These are phyloP conservation scores for Anoplius nigerrimus DNA, from an alignment of 2,888 invertebrate species.

Conservation along the genomic window DNA sequence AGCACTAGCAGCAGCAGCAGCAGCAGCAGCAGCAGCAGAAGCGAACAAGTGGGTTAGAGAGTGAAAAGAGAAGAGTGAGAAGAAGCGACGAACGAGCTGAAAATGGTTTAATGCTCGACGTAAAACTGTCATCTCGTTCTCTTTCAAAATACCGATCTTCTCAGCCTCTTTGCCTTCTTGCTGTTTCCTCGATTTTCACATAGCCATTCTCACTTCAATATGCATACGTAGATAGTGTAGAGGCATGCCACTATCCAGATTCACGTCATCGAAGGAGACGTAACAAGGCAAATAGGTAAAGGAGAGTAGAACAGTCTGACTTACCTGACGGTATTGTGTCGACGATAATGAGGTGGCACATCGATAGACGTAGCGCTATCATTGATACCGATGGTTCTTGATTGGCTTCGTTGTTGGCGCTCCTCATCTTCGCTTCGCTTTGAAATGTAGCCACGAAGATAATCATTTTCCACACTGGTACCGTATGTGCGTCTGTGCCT, in stretches of 20 bases:
- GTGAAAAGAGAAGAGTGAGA: slow-evolving; percentile 22
- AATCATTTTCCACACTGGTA: slow-evolving; percentile 54
- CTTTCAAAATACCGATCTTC: slow-evolving; percentile 34
- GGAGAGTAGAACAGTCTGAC: background rate
- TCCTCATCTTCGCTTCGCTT: slow-evolving; percentile 50
- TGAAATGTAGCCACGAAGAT: slow-evolving; percentile 29
- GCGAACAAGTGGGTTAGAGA: slow-evolving; percentile 14
- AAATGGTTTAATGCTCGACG: slow-evolving; percentile 66
- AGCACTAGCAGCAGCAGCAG: no score
- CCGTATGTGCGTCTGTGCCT: slow-evolving; percentile 55
- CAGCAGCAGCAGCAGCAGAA: slow-evolving; percentile 5
- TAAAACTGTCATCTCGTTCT: slow-evolving; percentile 62
- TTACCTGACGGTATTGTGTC: slow-evolving; percentile 61
- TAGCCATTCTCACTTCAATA: no score
- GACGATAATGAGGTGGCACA: slow-evolving; percentile 56
- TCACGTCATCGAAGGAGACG: no score
- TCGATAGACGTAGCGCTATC: slow-evolving; percentile 53
- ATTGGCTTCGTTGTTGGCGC: slow-evolving; percentile 63
- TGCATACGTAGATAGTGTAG: no score
- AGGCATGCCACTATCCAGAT: no score
- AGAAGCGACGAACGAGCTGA: slow-evolving; percentile 58
- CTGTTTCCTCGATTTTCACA: no score
- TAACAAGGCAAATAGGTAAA: no score
- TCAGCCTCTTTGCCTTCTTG: no score
- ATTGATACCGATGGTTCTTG: slow-evolving; percentile 62